Conservation (phyloP, 1,140 invertebrate genomes). For the Calosoma granatense region DNA sequence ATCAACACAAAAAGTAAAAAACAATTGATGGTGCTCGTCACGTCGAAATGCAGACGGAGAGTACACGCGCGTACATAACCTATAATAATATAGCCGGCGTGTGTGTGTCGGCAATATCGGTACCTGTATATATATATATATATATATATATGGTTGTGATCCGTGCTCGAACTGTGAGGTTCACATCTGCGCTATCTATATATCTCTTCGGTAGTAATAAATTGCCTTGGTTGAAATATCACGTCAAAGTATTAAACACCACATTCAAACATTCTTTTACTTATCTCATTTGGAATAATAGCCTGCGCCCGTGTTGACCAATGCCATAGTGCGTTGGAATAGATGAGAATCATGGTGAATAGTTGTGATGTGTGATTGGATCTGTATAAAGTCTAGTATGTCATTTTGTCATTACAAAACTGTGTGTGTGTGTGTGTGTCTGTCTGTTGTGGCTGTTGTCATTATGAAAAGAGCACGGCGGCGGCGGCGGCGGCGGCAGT, state of each 20-base stretch:
- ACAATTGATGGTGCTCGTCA: no score
- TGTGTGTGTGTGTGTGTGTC: slow-evolving; percentile 21
- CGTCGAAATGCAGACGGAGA: no score
- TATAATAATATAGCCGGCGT: background rate
- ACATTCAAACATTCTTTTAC: slow-evolving; percentile 33
- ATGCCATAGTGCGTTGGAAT: no score
- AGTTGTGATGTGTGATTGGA: slow-evolving; percentile 17
- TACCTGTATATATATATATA: no score
- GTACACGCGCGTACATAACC: background rate
- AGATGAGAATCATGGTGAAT: no score
- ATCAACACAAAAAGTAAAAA: no score
- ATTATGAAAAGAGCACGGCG: slow-evolving; percentile 13
- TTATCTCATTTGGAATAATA: slow-evolving; percentile 32
- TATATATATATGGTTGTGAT: no score
- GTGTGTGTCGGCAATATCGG: background rate
- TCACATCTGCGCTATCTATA: slow-evolving; percentile 19
- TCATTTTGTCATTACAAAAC: slow-evolving; percentile 34
- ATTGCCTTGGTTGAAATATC: slow-evolving; percentile 32
- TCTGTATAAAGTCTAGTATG: slow-evolving; percentile 24
- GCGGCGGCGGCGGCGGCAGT: background rate
- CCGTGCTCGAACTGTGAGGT: background rate
- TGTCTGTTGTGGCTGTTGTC: slow-evolving; percentile 25
- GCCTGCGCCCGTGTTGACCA: no score
- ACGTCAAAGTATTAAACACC: slow-evolving; percentile 35
- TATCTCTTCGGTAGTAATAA: slow-evolving; percentile 27